Percentiles rank a stretch among this genome's conserved stretches.
phyloP scores from a whole-genome alignment of 2,797 vertebrate genomes.

The Brachymystax lenok region DNA sequence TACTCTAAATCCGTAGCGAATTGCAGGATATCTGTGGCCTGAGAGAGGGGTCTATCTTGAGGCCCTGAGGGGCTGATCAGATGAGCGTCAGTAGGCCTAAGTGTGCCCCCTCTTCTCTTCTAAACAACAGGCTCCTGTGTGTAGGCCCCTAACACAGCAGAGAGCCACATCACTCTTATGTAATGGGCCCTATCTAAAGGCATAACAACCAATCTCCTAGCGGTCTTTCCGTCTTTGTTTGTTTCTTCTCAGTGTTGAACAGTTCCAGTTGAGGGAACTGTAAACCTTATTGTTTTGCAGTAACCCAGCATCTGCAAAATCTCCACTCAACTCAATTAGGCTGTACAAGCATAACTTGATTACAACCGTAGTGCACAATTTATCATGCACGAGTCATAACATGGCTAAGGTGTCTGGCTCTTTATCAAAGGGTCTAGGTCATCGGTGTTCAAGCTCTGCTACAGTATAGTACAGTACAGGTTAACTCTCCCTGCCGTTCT shows the following conservation, averaged over 20 bases:
- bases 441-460: not conserved
- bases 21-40: constrained; percentile 6
- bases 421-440: not conserved
- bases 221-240: not conserved
- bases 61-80: constrained; percentile 45
- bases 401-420: no score
- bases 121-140: constrained; percentile 2
- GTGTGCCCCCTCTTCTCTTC: constrained; percentile 7
- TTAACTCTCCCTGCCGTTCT: not conserved
- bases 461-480: not conserved
- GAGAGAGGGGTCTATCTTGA: not conserved
- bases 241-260: not conserved
- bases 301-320: not conserved
- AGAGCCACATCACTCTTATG: not conserved
- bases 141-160: not conserved
- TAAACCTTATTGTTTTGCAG: not conserved
- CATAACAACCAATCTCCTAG: not conserved
- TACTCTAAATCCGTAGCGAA: not conserved
- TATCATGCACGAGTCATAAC: no score
- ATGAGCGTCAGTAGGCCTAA: constrained; percentile 29
- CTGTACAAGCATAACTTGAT: no score
- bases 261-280: not conserved
- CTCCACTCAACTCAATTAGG: not conserved
- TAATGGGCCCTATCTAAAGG: not conserved
- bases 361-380: no score